Evolutionary conservation across 1,140 invertebrate genomes (phyloP), one percentile per base, ranked within the genome.

Genomic region (Conopomorpha cramerella): DNA sequence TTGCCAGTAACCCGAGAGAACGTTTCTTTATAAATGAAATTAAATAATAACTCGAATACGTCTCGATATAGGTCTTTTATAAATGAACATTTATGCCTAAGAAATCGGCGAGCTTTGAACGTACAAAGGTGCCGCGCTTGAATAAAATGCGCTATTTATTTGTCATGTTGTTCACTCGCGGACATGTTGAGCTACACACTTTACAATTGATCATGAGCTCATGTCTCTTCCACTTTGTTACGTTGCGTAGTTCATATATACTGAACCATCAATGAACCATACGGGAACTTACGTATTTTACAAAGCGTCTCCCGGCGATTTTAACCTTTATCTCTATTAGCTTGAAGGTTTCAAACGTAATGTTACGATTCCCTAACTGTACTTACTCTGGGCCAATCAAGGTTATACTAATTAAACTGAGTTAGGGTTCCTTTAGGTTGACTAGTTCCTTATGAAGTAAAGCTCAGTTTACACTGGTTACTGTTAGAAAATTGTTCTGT

Each of bases 71-170:
- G 34, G 45, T 45, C 48, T 37, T 48, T 50, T 51, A 48, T 64
- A 73, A 66, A 71, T 62, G 55, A 49, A 41, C 51, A 64, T 71
- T 74, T 71, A 70, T 74, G 47, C 60, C 58, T 64, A 67, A 74
- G 60, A 74, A 74, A 71, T 68, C 70, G 70, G 70, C 53, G 34
- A 50, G 57, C 62, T 74, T 72, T 71, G 64, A 67, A 45, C 43
- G 14, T 34, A 50, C 64, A 71, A 71, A 70, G 47, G 57, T 19
- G 49, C 66, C 70, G 66, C 53, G 30, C 25, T 23, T 34, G 40
- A 45, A 51, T 51, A 43, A 50, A 10, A 10, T 10, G 19, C 19
- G 10, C 10, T 23, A 23, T 23, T 23, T 23, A 6, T 6, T 4
- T 23, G 4, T 23, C 10, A 23, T n/a, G 10, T 23, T 23, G 4